These are phyloP conservation scores for Philaenus spumarius DNA, from an alignment of 1,140 invertebrate species.

Conservation along the genomic window DNA sequence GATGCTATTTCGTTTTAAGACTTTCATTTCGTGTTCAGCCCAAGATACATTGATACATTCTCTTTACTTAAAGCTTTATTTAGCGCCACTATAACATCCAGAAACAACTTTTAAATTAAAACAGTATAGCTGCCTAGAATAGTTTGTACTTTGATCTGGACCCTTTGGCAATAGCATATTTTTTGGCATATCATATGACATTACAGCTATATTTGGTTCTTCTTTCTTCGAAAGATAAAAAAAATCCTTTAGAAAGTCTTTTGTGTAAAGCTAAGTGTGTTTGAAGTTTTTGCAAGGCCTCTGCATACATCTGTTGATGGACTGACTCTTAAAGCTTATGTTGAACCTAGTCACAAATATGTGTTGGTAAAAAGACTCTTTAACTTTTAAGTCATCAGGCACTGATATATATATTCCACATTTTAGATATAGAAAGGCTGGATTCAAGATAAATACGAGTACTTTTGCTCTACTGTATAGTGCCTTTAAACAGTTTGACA, in stretches of 20 bases:
- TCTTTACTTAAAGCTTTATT: conserved; percentile 17
- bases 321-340: conserved; percentile 25
- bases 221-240: conserved; percentile 32
- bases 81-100: conserved; percentile 29
- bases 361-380: conserved; percentile 20
- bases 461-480: conserved; percentile 20
- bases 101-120: conserved; percentile 36
- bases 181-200: conserved; percentile 40
- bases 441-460: conserved; percentile 16
- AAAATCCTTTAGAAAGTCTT: conserved; percentile 32
- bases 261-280: conserved; percentile 29
- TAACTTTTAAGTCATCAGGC: conserved; percentile 17
- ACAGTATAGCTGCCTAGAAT: conserved; percentile 34
- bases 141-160: conserved; percentile 34
- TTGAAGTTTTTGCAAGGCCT: conserved; percentile 19
- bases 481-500: conserved; percentile 17
- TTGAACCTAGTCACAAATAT: conserved; percentile 25
- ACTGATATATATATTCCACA: conserved; percentile 5
- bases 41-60: conserved; percentile 31
- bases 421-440: conserved; percentile 14
- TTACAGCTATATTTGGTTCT: conserved; percentile 22
- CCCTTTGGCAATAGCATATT: conserved; percentile 33
- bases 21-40: conserved; percentile 31
- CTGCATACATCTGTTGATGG: conserved; percentile 24
- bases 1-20: conserved; percentile 33